phyloP scores from a whole-genome alignment of 64 coral and sea anemone species.

The Anthopleura sola region DNA sequence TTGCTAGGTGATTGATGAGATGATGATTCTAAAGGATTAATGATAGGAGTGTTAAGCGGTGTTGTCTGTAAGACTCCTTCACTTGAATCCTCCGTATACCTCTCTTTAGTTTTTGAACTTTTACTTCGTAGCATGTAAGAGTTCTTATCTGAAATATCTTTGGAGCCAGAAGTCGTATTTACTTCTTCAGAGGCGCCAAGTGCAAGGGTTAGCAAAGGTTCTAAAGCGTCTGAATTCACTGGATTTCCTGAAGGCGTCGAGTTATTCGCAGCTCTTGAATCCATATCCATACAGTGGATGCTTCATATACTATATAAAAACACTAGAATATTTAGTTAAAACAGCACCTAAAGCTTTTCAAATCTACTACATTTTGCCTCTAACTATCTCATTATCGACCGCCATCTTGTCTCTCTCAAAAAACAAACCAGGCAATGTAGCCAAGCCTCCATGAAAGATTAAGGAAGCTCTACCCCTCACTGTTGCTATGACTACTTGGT shows the following conservation, averaged over 20 bases:
- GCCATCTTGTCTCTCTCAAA: not conserved
- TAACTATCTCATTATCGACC: not conserved
- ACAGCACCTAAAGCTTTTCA: not conserved
- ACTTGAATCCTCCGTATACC: not conserved
- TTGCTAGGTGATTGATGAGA: not conserved
- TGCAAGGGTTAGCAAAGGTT: slow-evolving; percentile 26
- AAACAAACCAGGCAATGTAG: not conserved
- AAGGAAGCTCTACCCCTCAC: not conserved
- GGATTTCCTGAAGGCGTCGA: not conserved
- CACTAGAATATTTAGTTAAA: not conserved
- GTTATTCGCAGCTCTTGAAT: not conserved
- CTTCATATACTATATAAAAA: not conserved
- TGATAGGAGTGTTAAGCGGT: slow-evolving; percentile 40
- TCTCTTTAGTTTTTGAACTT: not conserved
- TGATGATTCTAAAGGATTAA: not conserved
- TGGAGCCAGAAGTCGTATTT: slow-evolving; percentile 31
- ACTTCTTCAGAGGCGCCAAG: slow-evolving; percentile 66
- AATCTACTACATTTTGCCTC: not conserved
- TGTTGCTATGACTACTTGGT: not conserved
- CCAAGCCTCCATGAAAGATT: not conserved
- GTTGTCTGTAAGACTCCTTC: slow-evolving; percentile 7
- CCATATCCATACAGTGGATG: not conserved
- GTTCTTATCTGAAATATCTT: not conserved
- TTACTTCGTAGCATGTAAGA: slow-evolving; percentile 16
- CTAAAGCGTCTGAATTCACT: not conserved